Conservation (phyloP, 2,113 vertebrate genomes). For the Seriola aureovittata region DNA sequence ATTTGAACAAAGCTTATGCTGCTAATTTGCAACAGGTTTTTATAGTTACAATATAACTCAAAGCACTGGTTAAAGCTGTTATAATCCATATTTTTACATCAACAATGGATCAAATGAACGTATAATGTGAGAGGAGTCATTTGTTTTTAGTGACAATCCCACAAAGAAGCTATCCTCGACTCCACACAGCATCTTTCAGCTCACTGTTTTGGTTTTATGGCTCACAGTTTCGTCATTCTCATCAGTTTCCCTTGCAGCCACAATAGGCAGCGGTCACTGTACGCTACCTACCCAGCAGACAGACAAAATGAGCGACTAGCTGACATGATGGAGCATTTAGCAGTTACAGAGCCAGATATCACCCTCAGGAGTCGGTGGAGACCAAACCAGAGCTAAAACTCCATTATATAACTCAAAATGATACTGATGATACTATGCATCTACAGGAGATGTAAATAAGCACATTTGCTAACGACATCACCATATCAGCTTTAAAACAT, state of each 20-base stretch:
- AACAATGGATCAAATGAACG: background rate
- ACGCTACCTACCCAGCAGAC: background rate
- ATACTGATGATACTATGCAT: background rate
- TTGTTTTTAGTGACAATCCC: too few relatives aligned
- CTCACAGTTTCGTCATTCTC: background rate
- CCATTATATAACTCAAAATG: too few relatives aligned
- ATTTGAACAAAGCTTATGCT: background rate
- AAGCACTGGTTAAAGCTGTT: background rate
- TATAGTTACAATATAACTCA: background rate
- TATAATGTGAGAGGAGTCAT: too few relatives aligned
- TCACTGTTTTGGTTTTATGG: too few relatives aligned
- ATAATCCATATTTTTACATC: background rate
- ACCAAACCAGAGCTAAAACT: background rate
- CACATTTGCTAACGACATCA: background rate
- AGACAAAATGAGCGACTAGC: too few relatives aligned
- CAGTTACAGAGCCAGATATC: too few relatives aligned
- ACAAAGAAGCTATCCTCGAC: too few relatives aligned
- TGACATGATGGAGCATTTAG: background rate
- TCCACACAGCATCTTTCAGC: too few relatives aligned
- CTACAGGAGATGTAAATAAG: background rate
- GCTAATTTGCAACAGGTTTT: background rate
- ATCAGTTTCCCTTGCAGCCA: background rate
- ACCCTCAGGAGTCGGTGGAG: background rate
- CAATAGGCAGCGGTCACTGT: background rate
- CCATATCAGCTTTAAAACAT: background rate